Evolutionary conservation across 2,113 vertebrate species (phyloP).

Genomic region (Syngnathoides biaculeatus): DNA sequence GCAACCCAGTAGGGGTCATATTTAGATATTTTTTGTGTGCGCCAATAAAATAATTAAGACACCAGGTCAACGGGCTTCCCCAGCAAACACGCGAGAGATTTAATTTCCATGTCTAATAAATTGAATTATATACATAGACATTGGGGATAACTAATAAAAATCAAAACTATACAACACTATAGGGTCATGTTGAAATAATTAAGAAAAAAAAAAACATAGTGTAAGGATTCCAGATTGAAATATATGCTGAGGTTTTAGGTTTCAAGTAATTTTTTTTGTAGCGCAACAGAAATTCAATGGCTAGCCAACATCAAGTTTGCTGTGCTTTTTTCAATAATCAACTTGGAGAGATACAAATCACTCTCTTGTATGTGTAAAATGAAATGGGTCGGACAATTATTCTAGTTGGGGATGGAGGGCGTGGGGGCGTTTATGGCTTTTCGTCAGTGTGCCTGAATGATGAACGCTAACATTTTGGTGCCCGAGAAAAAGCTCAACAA

Average conservation of each 20-base stretch:
- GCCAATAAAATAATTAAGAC: constrained; percentile 1
- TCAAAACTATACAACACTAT: constrained; percentile 26
- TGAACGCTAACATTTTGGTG: constrained; percentile 65
- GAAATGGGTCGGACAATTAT: not conserved
- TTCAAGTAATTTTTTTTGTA: constrained; percentile 34
- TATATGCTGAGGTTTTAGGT: constrained; percentile 61
- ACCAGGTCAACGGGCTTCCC: not conserved
- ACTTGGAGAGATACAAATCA: constrained; percentile 41
- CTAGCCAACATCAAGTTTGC: constrained; percentile 51
- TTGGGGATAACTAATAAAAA: not conserved
- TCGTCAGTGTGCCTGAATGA: constrained; percentile 61
- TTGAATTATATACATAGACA: constrained; percentile 18
- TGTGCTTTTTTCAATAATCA: constrained; percentile 63
- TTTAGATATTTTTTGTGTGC: constrained; percentile 5
- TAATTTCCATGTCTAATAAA: not conserved
- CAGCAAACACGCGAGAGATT: not conserved
- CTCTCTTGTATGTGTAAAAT: constrained; percentile 22
- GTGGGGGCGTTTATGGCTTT: constrained; percentile 71
- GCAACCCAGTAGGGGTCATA: constrained; percentile 7
- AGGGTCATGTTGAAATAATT: constrained; percentile 28
- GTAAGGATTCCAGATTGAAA: constrained; percentile 56
- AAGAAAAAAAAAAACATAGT: constrained; percentile 39
- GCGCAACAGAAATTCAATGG: constrained; percentile 62
- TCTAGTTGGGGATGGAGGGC: constrained; percentile 1
- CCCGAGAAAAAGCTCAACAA: constrained; percentile 64